These are phyloP conservation scores for Artibeus jamaicensis DNA, from an alignment of 2,797 vertebrate species.

Conservation along the genomic window DNA sequence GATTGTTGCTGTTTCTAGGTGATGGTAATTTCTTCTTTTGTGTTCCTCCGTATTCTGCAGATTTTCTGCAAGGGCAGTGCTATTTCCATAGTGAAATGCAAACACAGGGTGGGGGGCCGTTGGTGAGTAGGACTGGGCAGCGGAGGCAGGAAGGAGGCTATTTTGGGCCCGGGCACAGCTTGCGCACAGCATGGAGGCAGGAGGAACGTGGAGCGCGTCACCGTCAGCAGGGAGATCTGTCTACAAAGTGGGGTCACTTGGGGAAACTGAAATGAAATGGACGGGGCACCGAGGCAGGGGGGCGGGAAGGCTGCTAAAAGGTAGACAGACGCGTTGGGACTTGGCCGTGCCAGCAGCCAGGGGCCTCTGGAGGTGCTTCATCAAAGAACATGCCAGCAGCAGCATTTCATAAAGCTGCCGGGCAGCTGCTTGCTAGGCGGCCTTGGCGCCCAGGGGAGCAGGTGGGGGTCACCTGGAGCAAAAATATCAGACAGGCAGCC, in stretches of 20 bases:
- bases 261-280: not conserved
- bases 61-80: not conserved
- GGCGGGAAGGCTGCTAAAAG: not conserved
- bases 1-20: not conserved
- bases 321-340: not conserved
- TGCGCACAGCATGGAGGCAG: constrained; percentile 17
- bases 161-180: constrained; percentile 38
- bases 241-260: not conserved
- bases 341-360: not conserved
- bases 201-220: not conserved
- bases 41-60: not conserved
- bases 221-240: not conserved
- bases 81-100: constrained; percentile 31
- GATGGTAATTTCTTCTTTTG: not conserved
- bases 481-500: not conserved
- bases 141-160: constrained; percentile 16
- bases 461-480: not conserved
- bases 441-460: rapidly evolving
- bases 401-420: not conserved
- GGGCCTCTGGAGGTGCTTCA: constrained; percentile 3
- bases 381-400: not conserved
- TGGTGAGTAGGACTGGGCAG: not conserved
- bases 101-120: not conserved
- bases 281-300: not conserved
- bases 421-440: constrained; percentile 44